Evolutionary conservation across 1,140 invertebrate species (phyloP).

Genomic region (Pissodes strobi): DNA sequence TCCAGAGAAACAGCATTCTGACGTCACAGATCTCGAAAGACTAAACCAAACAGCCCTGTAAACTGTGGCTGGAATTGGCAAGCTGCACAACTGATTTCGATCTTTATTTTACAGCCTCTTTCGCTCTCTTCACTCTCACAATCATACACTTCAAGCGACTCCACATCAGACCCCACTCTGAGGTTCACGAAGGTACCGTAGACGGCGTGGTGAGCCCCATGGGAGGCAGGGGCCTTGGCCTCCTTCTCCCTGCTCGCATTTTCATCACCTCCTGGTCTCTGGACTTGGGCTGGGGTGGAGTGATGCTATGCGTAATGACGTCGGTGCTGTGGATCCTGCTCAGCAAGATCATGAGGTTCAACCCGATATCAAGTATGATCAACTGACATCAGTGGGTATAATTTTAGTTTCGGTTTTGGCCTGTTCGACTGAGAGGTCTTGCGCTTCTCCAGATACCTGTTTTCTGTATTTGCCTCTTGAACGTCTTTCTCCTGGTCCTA

Average conservation of each 20-base stretch:
- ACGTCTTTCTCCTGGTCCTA: no score
- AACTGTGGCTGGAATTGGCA: background rate
- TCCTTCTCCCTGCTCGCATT: constrained; percentile 62
- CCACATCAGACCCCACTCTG: constrained; percentile 64
- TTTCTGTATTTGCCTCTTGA: no score
- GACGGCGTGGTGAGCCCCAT: constrained; percentile 66
- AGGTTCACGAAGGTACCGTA: constrained; percentile 63
- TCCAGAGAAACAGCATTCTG: no score
- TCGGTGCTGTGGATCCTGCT: constrained; percentile 83
- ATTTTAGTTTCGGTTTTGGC: constrained; percentile 24
- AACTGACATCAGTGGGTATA: constrained; percentile 56
- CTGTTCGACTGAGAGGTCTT: background rate
- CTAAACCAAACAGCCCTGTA: no score
- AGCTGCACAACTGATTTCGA: background rate
- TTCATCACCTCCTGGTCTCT: constrained; percentile 82
- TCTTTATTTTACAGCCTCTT: constrained; percentile 78
- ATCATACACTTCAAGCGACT: constrained; percentile 88
- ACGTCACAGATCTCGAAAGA: no score
- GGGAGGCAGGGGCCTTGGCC: constrained; percentile 58
- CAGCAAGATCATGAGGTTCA: constrained; percentile 88
- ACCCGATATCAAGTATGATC: constrained; percentile 74
- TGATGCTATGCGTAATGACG: constrained; percentile 75
- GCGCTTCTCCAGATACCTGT: no score
- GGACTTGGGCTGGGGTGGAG: constrained; percentile 81
- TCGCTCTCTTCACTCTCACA: constrained; percentile 84